A percentile compares a stretch with the other conserved stretches of the same genome.
phyloP scores from a whole-genome alignment of 2,797 vertebrate genomes.

The Aythya fuligula region DNA sequence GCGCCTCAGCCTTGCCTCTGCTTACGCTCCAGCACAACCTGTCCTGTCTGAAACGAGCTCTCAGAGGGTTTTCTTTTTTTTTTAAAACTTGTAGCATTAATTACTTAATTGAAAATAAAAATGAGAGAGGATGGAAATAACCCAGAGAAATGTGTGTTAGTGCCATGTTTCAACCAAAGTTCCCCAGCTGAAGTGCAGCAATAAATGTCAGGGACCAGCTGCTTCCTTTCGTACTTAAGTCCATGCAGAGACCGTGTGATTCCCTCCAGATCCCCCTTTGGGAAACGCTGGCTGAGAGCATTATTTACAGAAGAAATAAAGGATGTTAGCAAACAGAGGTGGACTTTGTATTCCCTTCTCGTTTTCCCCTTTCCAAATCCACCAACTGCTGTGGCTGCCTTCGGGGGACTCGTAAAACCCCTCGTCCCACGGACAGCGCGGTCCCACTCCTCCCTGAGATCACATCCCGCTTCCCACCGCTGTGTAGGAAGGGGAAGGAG shows the following conservation, averaged over 20 bases:
- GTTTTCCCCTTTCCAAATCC: background rate
- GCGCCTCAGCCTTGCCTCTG: background rate
- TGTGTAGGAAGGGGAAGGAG: rapidly evolving
- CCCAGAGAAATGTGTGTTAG: background rate
- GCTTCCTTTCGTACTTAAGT: background rate
- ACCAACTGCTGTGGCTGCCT: rapidly evolving
- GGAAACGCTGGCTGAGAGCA: background rate
- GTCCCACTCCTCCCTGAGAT: background rate
- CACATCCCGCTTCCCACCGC: rapidly evolving
- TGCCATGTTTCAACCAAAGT: background rate
- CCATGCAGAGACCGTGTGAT: background rate
- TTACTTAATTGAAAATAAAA: background rate
- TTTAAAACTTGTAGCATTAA: background rate
- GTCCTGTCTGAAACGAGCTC: background rate
- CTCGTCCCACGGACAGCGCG: background rate
- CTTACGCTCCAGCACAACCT: background rate
- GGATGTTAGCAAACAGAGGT: background rate
- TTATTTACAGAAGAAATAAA: slow-evolving; percentile 24
- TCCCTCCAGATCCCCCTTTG: background rate
- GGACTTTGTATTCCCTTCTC: background rate
- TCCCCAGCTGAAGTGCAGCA: background rate
- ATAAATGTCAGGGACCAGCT: slow-evolving; percentile 18
- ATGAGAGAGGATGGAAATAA: background rate
- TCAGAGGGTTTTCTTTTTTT: background rate
- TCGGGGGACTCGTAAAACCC: background rate